Base-by-base conservation (phyloP, 2,888 invertebrate species). In the Rhingia campestris region DNA sequence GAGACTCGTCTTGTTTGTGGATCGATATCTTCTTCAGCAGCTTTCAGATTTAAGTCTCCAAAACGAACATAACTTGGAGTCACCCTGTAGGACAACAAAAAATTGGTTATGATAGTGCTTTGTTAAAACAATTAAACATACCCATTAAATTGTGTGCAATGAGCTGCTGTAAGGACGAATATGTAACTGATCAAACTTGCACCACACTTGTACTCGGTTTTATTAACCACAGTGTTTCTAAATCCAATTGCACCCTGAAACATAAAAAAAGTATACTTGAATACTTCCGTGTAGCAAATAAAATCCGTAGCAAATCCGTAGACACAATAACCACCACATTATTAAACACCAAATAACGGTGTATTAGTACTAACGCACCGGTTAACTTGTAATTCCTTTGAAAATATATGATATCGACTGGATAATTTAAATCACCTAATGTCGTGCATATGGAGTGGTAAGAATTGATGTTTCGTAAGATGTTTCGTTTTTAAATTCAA, bases 131-230 rank as follows among this genome's bases (percentile, higher is more conserved):
- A 30, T 2, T 2, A 4, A 32, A 49, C 49, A 10, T 81, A 90
- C 90, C 89, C 90, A 0, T 88, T 87, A 14, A 88, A 72, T 33
- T 86, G 63, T 0, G 90, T 88, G 76, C 91, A 91, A 86, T 91
- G 91, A 3, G 91, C 91, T 37, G 91, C 90, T 4, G 91, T 90
- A 7, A 91, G 35, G 0, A 91, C 88, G 75, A 88, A 91, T 32
- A 86, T 87, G 39, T 90, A 88, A 70, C 91, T 91, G 56, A 91
- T 90, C 59, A 91, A 82, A 76, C 90, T 90, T 12, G 91, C 91
- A 6, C 91, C 91, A 59, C 91, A 91, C 81, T 90, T 90, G 86
- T 90, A 91, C 14, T 89, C 88, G 9, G 89, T 87, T 69, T 69
- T 72, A 33, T 81, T 81, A 3, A 86, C 77, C 37, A 80, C 73